phyloP scores from a whole-genome alignment of 2,888 invertebrate genomes.

The Aricia artaxerxes region DNA sequence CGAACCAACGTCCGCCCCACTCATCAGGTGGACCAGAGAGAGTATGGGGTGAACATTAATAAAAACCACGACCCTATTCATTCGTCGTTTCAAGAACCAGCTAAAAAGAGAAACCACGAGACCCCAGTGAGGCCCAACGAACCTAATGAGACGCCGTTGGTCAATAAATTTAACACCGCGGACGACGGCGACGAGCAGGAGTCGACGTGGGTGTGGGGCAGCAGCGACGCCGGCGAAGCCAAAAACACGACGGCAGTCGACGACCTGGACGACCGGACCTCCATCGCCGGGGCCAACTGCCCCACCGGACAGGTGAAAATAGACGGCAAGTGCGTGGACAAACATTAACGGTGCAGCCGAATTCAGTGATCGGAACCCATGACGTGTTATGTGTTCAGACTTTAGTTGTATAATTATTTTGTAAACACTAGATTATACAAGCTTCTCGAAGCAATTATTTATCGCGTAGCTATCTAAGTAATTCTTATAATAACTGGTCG shows the following conservation, averaged over 20 bases:
- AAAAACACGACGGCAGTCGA: neutral
- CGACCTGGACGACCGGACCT: constrained; percentile 37
- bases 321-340: constrained; percentile 35
- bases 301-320: constrained; percentile 37
- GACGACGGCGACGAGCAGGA: neutral
- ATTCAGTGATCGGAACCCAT: neutral
- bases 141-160: neutral
- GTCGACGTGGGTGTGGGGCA: constrained; percentile 26
- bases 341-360: constrained; percentile 21
- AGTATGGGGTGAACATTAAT: neutral
- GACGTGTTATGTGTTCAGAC: neutral
- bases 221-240: neutral
- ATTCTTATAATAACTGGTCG: neutral
- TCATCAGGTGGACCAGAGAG: neutral
- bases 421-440: neutral
- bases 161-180: neutral
- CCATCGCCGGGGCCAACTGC: constrained; percentile 38
- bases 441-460: neutral
- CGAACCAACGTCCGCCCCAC: neutral
- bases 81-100: neutral
- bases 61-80: neutral
- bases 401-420: neutral
- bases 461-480: neutral
- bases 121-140: neutral
- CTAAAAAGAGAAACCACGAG: neutral